These are phyloP conservation scores for Chironomus tepperi DNA, from an alignment of 1,140 invertebrate genomes.

Conservation along the genomic window DNA sequence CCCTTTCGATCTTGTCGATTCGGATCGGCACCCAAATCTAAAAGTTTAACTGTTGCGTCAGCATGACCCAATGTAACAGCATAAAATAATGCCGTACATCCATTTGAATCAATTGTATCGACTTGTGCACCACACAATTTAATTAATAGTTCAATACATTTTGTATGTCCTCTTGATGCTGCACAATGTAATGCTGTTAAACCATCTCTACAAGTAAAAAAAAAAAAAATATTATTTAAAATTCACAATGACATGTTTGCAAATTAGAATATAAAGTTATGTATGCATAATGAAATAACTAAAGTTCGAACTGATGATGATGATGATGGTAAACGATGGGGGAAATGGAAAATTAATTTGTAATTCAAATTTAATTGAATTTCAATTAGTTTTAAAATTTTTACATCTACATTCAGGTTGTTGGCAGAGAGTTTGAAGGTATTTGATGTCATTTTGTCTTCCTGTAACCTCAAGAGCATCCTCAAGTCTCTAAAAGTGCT, in stretches of 20 bases:
- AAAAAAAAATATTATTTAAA: conserved; percentile 26
- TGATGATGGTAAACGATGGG: background rate
- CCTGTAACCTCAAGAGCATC: too few species aligned
- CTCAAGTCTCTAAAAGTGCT: too few species aligned
- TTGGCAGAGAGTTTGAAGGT: background rate
- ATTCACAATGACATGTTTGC: too few species aligned
- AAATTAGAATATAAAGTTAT: too few species aligned
- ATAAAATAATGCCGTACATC: conserved; percentile 93
- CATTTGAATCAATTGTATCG: conserved; percentile 79
- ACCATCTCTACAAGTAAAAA: conserved; percentile 51
- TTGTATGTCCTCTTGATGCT: conserved; percentile 85
- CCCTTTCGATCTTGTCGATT: conserved; percentile 89
- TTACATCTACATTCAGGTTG: background rate
- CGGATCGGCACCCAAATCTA: conserved; percentile 80
- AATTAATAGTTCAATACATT: conserved; percentile 83
- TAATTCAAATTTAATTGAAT: conserved; percentile 11
- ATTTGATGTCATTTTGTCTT: too few species aligned
- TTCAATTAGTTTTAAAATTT: background rate
- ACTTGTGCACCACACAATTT: conserved; percentile 80
- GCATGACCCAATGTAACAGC: conserved; percentile 91
- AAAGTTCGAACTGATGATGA: conserved; percentile 21
- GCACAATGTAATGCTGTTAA: conserved; percentile 90
- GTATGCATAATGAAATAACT: background rate
- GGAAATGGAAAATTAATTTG: background rate
- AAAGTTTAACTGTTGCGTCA: conserved; percentile 80